These are phyloP conservation scores for Lycorma delicatula DNA, from an alignment of 1,140 invertebrate species.

Conservation along the genomic window DNA sequence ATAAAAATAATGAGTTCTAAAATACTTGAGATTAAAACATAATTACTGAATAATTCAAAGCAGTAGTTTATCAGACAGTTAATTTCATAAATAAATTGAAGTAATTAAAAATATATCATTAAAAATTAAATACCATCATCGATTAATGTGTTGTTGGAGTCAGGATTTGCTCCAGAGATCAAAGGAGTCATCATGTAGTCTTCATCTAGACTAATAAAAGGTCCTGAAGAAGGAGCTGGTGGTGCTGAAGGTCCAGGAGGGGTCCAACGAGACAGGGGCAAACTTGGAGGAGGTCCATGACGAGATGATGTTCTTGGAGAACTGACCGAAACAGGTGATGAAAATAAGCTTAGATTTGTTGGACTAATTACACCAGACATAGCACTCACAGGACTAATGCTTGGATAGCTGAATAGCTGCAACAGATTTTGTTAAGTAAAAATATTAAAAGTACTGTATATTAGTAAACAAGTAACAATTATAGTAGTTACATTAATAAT, in stretches of 20 bases:
- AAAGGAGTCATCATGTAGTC: slow-evolving; percentile 85
- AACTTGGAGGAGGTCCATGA: slow-evolving; percentile 50
- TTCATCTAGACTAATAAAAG: slow-evolving; percentile 82
- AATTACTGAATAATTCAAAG: not conserved
- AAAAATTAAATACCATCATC: slow-evolving; percentile 29
- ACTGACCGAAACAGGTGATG: slow-evolving; percentile 48
- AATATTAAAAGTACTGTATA: no score
- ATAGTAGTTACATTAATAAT: no score
- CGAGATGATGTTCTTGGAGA: slow-evolving; percentile 55
- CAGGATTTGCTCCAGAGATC: slow-evolving; percentile 38
- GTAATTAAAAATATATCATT: not conserved
- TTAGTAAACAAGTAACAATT: no score
- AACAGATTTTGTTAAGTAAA: no score
- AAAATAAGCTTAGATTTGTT: slow-evolving; percentile 79
- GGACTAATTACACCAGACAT: slow-evolving; percentile 81
- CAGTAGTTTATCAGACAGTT: not conserved
- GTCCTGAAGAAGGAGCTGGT: slow-evolving; percentile 37
- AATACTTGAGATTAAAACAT: not conserved
- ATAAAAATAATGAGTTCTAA: slow-evolving; percentile 3
- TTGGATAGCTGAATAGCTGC: slow-evolving; percentile 85
- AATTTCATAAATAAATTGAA: not conserved
- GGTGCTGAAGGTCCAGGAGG: slow-evolving; percentile 32
- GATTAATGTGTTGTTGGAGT: slow-evolving; percentile 27
- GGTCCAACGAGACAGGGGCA: slow-evolving; percentile 77
- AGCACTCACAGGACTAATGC: slow-evolving; percentile 60